Base-by-base conservation (phyloP, 2,113 vertebrate genomes). In the Semicossyphus pulcher region DNA sequence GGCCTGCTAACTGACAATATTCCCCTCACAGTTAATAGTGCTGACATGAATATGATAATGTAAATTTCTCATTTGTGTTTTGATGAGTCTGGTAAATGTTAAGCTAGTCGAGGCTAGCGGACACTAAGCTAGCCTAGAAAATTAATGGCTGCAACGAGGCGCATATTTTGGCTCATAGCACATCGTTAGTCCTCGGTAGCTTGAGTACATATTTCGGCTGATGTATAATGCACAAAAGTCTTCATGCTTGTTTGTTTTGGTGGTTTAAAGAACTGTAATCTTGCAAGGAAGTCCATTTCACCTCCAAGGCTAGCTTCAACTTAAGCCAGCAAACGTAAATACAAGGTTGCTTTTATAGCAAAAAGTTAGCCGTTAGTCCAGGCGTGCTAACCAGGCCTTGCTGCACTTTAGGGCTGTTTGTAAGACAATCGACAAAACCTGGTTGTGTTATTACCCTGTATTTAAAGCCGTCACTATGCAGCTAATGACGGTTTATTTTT, bases 101-200 rank as follows among this genome's bases (percentile, higher is more conserved):
- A 45, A 44, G 5, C 10, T 41, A 42, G 3, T 51, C 4, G 5
- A 60, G 68, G 83, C 76, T 75, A 73, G 61, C 52, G 42, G 62
- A 45, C 16, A 59, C 45, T 42, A n/a, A 71, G 62, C 69, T 83
- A 81, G 51, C 39, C 7, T 2, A 1, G 11, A 32, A 25, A 67
- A 64, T 52, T 56, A 78, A 81, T 28, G 66, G 62, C 73, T 78
- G 18, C 76, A 62, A 37, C 44, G 67, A 81, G 61, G 61, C 56
- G 67, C 62, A 81, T 73, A 78, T 78, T 69, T 81, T 56, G 67
- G 51, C 47, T 41, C 12, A 48, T 36, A 54, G 47, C 71, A 28
- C 58, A 3, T n/a, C 45, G 76, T 39, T 47, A 74, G 74, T 66
- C 31, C 36, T 76, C 32, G 10, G 23, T 34, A 14, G 61, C 28